A percentile compares a stretch with the other conserved stretches of the same genome.
phyloP scores from a whole-genome alignment of 2,797 vertebrate genomes.

The Hydrocynus forskahlii region DNA sequence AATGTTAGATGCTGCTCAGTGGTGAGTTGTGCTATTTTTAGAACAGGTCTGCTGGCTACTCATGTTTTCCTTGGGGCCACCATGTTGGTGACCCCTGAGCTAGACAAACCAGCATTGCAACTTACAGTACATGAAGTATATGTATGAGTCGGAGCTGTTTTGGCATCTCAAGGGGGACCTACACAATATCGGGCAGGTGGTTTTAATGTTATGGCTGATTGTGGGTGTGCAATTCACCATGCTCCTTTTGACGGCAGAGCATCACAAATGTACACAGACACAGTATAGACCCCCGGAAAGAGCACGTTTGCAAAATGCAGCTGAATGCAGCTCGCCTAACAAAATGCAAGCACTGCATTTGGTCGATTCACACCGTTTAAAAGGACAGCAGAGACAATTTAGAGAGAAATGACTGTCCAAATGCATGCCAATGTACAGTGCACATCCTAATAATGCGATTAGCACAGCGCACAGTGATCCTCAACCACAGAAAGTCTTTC shows the following conservation, averaged over 20 bases:
- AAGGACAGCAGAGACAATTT: not conserved
- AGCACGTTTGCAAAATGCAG: not conserved
- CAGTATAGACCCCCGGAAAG: not conserved
- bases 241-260: not conserved
- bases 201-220: too few species aligned
- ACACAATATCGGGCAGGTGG: too few species aligned
- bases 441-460: not conserved
- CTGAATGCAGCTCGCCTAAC: not conserved
- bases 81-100: too few species aligned
- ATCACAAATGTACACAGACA: not conserved
- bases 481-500: not conserved
- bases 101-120: too few species aligned
- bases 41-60: too few species aligned
- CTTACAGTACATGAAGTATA: too few species aligned
- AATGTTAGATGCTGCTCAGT: too few species aligned
- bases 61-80: too few species aligned
- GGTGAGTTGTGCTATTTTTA: too few species aligned
- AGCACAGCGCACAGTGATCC: not conserved
- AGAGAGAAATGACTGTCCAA: not conserved
- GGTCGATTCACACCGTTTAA: not conserved
- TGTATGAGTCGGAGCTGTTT: too few species aligned
- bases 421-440: not conserved
- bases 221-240: too few species aligned
- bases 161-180: too few species aligned
- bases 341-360: not conserved